Evolutionary conservation across 2,113 vertebrate species (phyloP), one percentile per base, ranked within the genome.

Genomic region (Gopherus evgoodei): DNA sequence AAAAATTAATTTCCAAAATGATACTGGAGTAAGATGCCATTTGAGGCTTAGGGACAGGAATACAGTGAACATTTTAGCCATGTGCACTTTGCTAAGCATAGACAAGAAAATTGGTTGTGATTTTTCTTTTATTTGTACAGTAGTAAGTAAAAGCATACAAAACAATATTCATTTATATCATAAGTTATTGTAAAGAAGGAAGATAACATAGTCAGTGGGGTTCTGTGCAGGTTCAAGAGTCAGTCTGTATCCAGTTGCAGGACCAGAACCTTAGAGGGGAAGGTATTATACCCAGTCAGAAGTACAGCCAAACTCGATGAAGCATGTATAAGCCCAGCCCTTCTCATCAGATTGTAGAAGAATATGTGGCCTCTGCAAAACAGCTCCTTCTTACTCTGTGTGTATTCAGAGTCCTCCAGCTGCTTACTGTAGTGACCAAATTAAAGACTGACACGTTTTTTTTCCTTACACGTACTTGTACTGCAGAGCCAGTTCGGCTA

Each of bases 1-100:
- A 81, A 16, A 14, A 1, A 95, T 88, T 6, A 0, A 86, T 89
- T 96, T 96, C 79, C 91, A 82, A 94, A 92, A 86, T 80, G 65
- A 89, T 96, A 84, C 27, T 91, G 90, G 81, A 79, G 11, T 62
- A 17, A 82, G 27, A 91, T 85, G 54, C 25, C 85, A 88, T 91
- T 91, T 52, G 47, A 91, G 78, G 84, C 27, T 47, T 59, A 38
- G 2, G 81, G 86, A 72, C 35, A 88, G 86, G 91, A 81, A 44
- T 84, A 78, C 42, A 96, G 87, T 59, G 75, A 92, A 89, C 69
- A 75, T 35, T 19, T 19, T 29, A 91, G 42, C 25, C 6, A 38
- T 84, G 53, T 7, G 17, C 65, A 54, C n/a, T 93, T 89, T 35
- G 54, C 69, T 94, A 82, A 95, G 52, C 84, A 86, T 92, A 84